Evolutionary conservation across 1,140 invertebrate genomes (phyloP).

Genomic region (Psix sp.): DNA sequence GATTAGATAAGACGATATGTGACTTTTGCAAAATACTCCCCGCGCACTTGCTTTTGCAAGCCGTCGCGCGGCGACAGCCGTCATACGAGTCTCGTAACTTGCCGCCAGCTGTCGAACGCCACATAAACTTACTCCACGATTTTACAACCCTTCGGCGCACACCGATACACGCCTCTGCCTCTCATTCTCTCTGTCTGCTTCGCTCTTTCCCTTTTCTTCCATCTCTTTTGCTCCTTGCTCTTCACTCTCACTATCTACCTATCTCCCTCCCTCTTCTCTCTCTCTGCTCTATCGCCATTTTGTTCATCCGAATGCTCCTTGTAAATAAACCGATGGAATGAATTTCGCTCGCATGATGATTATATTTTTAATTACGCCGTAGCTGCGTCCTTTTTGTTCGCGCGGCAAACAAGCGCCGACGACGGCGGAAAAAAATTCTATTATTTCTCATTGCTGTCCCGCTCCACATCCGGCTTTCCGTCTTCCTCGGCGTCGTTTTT

Average conservation of each 20-base stretch:
- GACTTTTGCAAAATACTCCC: not conserved
- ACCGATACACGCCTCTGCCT: slow-evolving; percentile 11
- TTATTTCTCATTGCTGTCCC: slow-evolving; percentile 22
- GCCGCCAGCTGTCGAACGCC: slow-evolving; percentile 57
- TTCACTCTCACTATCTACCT: too few relatives aligned
- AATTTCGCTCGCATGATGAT: too few relatives aligned
- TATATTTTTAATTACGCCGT: too few relatives aligned
- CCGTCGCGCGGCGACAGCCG: slow-evolving; percentile 57
- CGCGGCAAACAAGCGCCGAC: too few relatives aligned
- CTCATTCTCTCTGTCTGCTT: too few relatives aligned
- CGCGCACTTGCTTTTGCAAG: slow-evolving; percentile 45
- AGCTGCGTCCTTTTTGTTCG: slow-evolving; percentile 6
- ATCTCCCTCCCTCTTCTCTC: too few relatives aligned
- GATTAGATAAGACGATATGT: not conserved
- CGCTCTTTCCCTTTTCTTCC: slow-evolving; percentile 5
- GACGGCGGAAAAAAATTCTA: slow-evolving; percentile 29
- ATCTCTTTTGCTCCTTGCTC: too few relatives aligned
- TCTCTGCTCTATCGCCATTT: too few relatives aligned
- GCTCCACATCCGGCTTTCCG: slow-evolving; percentile 9
- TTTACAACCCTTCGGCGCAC: slow-evolving; percentile 40
- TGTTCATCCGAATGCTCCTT: too few relatives aligned
- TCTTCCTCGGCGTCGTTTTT: slow-evolving; percentile 9
- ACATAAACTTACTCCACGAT: slow-evolving; percentile 39
- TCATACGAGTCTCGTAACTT: slow-evolving; percentile 57
- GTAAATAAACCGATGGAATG: too few relatives aligned